Percentiles rank a stretch among this genome's conserved stretches.
phyloP scores from a whole-genome alignment of 2,797 vertebrate species.

The Hypotaenidia okinawae region DNA sequence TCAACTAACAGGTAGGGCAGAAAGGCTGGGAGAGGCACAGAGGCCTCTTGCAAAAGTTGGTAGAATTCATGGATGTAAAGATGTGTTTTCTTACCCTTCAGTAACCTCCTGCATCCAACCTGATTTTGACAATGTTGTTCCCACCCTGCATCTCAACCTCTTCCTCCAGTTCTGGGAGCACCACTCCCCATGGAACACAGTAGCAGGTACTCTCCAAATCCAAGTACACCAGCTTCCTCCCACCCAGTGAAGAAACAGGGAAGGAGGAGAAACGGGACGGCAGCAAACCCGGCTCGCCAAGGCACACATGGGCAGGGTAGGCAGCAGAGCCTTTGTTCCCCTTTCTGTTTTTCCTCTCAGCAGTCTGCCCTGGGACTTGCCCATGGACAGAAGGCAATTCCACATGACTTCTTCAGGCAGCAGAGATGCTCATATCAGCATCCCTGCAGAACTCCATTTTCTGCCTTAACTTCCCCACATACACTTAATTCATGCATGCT shows the following conservation, averaged over 20 bases:
- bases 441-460: neutral
- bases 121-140: neutral
- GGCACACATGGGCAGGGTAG: neutral
- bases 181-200: neutral
- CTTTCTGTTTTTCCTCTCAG: neutral
- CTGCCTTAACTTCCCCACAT: neutral
- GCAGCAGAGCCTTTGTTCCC: neutral
- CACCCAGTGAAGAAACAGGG: neutral
- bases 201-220: neutral
- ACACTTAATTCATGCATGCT: neutral
- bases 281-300: neutral
- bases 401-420: neutral
- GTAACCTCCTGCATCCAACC: neutral
- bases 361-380: neutral
- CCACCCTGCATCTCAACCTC: neutral
- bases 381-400: neutral
- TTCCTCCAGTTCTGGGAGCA: neutral
- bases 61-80: neutral
- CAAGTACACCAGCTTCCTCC: neutral
- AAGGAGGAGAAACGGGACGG: neutral
- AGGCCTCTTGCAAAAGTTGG: neutral
- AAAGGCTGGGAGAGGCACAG: neutral
- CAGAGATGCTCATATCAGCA: neutral
- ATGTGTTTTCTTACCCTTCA: neutral
- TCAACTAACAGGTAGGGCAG: neutral